A percentile compares a stretch with the other conserved stretches of the same genome.
These are phyloP conservation scores for Babyrousa celebensis DNA, from an alignment of 2,797 vertebrate genomes.

Conservation along the genomic window DNA sequence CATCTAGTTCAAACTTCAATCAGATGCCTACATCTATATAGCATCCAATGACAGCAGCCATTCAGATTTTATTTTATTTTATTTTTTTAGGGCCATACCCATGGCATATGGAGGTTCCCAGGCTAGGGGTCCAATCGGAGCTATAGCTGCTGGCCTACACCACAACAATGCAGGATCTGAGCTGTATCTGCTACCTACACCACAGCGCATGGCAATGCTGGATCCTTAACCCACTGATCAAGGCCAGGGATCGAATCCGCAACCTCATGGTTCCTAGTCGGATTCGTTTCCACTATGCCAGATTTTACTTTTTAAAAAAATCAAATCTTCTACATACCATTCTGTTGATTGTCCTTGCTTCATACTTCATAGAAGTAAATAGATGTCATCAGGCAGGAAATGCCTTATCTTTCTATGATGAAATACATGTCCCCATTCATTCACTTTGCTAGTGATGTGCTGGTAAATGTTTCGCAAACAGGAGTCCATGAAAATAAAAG, in stretches of 20 bases:
- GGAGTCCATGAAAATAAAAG: background rate
- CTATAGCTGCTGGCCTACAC: too few species aligned
- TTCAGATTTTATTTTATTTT: background rate
- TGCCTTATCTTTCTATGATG: background rate
- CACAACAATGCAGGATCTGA: too few species aligned
- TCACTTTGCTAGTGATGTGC: background rate
- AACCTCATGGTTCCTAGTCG: too few species aligned
- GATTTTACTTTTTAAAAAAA: too few species aligned
- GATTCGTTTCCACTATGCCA: too few species aligned
- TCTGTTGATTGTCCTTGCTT: background rate
- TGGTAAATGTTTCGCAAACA: constrained; percentile 3
- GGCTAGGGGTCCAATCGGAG: too few species aligned
- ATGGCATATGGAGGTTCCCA: too few species aligned
- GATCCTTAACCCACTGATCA: too few species aligned
- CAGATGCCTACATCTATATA: background rate
- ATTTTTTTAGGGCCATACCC: too few species aligned
- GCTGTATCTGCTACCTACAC: too few species aligned
- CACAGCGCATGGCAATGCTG: too few species aligned
- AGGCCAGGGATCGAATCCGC: too few species aligned
- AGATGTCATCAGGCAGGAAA: constrained; percentile 9
- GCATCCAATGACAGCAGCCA: background rate
- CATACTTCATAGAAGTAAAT: background rate
- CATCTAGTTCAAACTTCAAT: background rate
- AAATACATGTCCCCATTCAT: background rate
- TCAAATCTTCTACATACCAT: background rate